Evolutionary conservation across 1,140 invertebrate species (phyloP), one percentile per base, ranked within the genome.

Genomic region (Popillia japonica): DNA sequence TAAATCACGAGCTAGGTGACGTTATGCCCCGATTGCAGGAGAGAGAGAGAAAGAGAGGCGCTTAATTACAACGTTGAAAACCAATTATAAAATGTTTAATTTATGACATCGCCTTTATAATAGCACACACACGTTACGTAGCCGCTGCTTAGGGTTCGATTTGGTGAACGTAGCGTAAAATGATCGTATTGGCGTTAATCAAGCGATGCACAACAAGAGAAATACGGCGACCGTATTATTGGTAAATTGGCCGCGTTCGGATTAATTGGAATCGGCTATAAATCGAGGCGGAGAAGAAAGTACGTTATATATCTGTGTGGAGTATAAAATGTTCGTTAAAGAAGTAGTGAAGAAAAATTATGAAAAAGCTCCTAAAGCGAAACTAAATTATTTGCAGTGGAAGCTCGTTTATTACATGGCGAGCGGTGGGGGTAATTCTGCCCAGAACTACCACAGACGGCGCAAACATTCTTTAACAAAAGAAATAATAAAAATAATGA

Each of bases 31-130:
- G 2, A 41, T 2, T 2, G 27, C 27, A 34, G 27, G 27, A 34
- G 27, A 74, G 76, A 79, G 11, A 80, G 80, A 79, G 81, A 82
- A 74, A 79, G 11, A 80, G 80, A 79, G 81, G 81, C 81, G 76
- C 81, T 82, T 82, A 82, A 82, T 82, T 82, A 82, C 81, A 81
- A 81, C 79, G 80, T 80, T 82, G 81, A 82, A 82, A 82, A 82
- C 81, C 80, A 82, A 82, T 82, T 82, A 82, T 82, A 80, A 82
- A 82, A 79, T 79, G 72, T 72, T 80, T 81, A 82, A 82, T 82
- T 82, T 82, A 82, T 81, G 79, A 77, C 72, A 40, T 40, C 34
- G 72, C 23, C n/a, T 41, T 68, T 68, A 68, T 27, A 22, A 68
- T 17, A 17, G 27, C 61, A 68, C 61, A 68, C 61, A 68, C 61